Percentiles rank a stretch among this genome's conserved stretches.
Conservation (phyloP, 2,113 vertebrate species). For the Lates calcarifer region DNA sequence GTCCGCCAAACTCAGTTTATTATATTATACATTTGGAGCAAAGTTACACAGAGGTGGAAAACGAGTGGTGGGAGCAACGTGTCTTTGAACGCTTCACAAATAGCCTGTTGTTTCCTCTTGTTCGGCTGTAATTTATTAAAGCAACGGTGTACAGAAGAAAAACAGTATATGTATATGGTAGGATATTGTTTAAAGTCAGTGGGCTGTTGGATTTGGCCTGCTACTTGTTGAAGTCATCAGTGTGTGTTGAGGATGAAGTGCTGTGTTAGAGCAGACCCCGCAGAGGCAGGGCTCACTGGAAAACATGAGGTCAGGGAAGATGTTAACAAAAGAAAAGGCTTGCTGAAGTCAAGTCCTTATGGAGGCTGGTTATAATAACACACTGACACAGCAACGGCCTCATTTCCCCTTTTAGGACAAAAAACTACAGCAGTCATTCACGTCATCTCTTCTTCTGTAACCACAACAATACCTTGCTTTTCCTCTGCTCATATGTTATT, state of each 20-base stretch:
- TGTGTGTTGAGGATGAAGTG: constrained; percentile 57
- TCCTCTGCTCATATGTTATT: constrained; percentile 30
- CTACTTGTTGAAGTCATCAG: constrained; percentile 68
- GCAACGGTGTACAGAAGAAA: constrained; percentile 5
- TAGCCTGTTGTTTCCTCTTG: constrained; percentile 46
- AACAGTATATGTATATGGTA: constrained; percentile 14
- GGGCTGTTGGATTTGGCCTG: constrained; percentile 51
- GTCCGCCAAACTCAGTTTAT: constrained; percentile 60
- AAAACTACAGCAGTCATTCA: constrained; percentile 9
- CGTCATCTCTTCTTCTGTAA: constrained; percentile 19
- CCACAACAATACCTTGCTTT: constrained; percentile 37
- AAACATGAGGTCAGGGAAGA: constrained; percentile 86
- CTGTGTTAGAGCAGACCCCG: constrained; percentile 59
- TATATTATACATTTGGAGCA: constrained; percentile 64
- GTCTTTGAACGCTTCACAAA: constrained; percentile 40
- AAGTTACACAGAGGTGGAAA: constrained; percentile 60
- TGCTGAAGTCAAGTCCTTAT: constrained; percentile 54
- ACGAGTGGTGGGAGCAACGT: constrained; percentile 43
- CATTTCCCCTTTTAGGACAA: constrained; percentile 44
- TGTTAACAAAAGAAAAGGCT: constrained; percentile 76
- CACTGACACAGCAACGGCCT: constrained; percentile 50
- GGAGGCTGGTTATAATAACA: constrained; percentile 67
- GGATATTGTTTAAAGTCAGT: constrained; percentile 50
- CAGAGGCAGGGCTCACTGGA: constrained; percentile 78
- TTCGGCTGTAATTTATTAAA: constrained; percentile 24